Conservation (phyloP, 2,113 vertebrate species). For the rabbit (Oryctolagus cuniculus) region DNA sequence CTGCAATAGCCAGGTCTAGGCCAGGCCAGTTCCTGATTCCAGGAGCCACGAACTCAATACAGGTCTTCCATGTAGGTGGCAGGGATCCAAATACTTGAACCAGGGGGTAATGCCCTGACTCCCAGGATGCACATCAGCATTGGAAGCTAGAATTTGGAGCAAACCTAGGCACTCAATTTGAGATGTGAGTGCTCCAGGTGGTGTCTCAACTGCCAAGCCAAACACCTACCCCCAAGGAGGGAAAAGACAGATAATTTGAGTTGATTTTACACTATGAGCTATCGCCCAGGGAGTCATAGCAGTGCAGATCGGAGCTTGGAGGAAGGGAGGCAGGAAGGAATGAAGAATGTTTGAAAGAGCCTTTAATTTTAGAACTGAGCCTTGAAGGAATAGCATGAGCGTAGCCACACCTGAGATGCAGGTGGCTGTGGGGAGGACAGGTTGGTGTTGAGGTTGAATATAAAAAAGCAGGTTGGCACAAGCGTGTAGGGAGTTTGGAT, state of each 20-base stretch:
- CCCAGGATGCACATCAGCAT: no score
- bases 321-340: constrained; percentile 9
- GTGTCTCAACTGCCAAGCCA: no score
- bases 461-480: not conserved
- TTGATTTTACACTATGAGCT: not conserved
- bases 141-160: no score
- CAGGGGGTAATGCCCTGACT: no score
- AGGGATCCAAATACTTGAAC: no score
- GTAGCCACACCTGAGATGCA: not conserved
- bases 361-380: constrained; percentile 43
- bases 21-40: no score
- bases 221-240: not conserved
- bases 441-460: not conserved
- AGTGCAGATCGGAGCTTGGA: not conserved
- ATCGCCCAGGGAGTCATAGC: not conserved
- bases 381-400: not conserved
- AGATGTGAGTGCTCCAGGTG: no score
- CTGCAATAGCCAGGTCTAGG: no score
- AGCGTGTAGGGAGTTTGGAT: not conserved
- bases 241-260: not conserved
- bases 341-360: constrained; percentile 29
- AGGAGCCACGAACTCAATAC: no score
- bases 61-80: no score
- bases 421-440: not conserved
- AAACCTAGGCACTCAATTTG: no score